Conservation (phyloP, 37 sponge, comb jelly and placozoan genomes). For the Haliclona indistincta region DNA sequence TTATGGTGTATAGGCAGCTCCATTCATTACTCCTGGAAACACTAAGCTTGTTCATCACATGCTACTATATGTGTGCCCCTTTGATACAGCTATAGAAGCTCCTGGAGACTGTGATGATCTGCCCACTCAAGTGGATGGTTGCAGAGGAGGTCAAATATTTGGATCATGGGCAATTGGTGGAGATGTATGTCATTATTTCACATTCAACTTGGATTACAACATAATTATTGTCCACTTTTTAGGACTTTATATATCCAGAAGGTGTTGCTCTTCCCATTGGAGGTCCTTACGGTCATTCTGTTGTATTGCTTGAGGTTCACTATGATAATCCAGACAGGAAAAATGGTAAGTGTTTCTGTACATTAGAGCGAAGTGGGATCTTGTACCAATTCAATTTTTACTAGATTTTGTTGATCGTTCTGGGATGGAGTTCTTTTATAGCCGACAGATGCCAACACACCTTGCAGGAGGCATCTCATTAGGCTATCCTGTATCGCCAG, state of each 20-base stretch:
- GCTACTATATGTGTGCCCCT: too few species aligned
- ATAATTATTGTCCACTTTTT: neutral
- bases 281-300: neutral
- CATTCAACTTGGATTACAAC: neutral
- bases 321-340: neutral
- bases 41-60: too few species aligned
- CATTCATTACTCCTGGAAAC: too few species aligned
- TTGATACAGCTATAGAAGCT: conserved; percentile 8
- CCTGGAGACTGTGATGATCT: neutral
- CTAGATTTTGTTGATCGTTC: conserved; percentile 46
- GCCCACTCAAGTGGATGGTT: too few species aligned
- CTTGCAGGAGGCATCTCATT: conserved; percentile 28
- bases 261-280: too few species aligned
- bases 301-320: neutral
- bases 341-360: neutral
- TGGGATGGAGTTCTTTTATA: conserved; percentile 43
- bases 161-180: neutral
- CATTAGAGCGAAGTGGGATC: neutral
- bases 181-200: neutral
- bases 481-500: conserved; percentile 7
- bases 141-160: too few species aligned
- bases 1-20: neutral
- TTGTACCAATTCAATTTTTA: too few species aligned
- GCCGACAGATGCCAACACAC: neutral
- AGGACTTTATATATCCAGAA: too few species aligned